Evolutionary conservation across 2,888 invertebrate species (phyloP).

Genomic region (Rhagonycha lutea): DNA sequence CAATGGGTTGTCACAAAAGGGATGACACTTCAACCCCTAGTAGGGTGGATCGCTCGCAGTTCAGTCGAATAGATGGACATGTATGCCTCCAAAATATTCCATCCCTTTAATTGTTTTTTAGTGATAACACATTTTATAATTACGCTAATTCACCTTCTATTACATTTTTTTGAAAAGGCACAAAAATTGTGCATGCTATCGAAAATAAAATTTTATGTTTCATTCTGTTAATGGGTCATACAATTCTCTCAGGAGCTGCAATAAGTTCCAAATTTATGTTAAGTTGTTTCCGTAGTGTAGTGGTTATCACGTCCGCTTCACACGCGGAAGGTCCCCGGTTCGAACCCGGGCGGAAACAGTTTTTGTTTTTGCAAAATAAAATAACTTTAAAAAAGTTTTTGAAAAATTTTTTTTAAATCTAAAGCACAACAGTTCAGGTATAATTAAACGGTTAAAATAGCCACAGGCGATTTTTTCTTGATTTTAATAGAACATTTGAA

Average conservation of each 20-base stretch:
- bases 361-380: constrained; percentile 40
- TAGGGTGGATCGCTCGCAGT: constrained; percentile 16
- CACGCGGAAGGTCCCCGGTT: constrained; percentile 91
- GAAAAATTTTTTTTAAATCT: too few species aligned
- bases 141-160: not conserved
- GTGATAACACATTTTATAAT: not conserved
- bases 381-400: too few species aligned
- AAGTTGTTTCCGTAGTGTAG: constrained; percentile 85
- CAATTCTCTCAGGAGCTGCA: not conserved
- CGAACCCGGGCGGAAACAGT: constrained; percentile 84
- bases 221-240: too few species aligned
- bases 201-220: too few species aligned
- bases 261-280: not conserved
- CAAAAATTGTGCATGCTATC: too few species aligned
- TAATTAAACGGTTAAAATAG: too few species aligned
- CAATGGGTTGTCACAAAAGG: constrained; percentile 54
- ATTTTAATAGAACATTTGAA: too few species aligned
- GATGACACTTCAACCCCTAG: constrained; percentile 50
- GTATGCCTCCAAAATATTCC: constrained; percentile 15
- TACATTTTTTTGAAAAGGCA: too few species aligned
- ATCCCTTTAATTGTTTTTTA: constrained; percentile 1
- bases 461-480: not conserved
- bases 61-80: constrained; percentile 21
- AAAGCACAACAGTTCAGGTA: too few species aligned
- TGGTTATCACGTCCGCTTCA: constrained; percentile 91